Base-by-base conservation (phyloP, 2,113 vertebrate genomes). In the Jaculus jaculus region DNA sequence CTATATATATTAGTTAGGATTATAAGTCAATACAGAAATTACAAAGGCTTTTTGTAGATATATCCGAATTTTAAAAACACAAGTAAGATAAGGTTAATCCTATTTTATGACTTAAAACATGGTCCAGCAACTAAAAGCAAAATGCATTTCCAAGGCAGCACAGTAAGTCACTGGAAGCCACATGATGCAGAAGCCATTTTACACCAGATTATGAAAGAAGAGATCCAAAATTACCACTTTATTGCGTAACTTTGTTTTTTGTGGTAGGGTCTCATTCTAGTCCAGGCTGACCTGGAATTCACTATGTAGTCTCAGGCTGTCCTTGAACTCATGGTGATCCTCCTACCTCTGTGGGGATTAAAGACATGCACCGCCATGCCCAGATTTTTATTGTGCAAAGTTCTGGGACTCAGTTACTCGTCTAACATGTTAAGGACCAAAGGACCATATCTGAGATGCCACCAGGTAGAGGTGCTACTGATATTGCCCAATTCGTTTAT, bases 91-190 rank as follows among this genome's bases (percentile, higher is more conserved):
- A 18, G 11, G 54, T 54, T 54, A 54, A 54, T 3, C 54, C 21
- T 86, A 92, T 89, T 84, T 93, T 72, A 71, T 90, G 58, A 86
- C 30, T 23, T 93, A 90, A 87, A 89, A 89, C 60, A 91, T n/a
- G 32, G 58, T 92, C 6, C 60, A 87, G 39, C 58, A 85, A 90
- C 34, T 79, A 75, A 87, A 79, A 88, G 24, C 75, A 84, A 91
- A 66, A 83, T 79, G 74, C 32, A 92, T 15, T 75, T 90, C 32
- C 78, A 15, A 92, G 6, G 32, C 24, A 37, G 34, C 37, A 16
- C 1, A 63, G 18, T 71, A 78, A 78, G 39, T 84, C 51, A 75
- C 16, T 58, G 17, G 68, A 92, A 51, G 26, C 4, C 74, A 65
- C 23, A 74, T 1, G 7, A 58, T 68, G 84, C 1, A 89, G 28